Evolutionary conservation across 2,888 invertebrate species (phyloP).

Genomic region (Epinotia nisella): DNA sequence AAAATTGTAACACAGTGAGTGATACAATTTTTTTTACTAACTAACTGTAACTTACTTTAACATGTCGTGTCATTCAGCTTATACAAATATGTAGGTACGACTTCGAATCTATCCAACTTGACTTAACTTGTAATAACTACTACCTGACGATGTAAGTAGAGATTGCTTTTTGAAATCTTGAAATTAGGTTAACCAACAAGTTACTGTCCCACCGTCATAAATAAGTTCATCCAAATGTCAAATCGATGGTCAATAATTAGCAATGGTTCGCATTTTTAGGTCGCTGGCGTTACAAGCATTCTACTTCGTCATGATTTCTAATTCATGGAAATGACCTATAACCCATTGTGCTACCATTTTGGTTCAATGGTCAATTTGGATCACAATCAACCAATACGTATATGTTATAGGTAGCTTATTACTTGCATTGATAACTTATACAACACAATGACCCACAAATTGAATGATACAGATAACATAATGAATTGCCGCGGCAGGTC

Average conservation of each 20-base stretch:
- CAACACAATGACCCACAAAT: conserved; percentile 35
- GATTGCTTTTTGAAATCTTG: neutral
- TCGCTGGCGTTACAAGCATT: conserved; percentile 45
- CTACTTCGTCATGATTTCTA: conserved; percentile 59
- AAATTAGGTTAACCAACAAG: conserved; percentile 5
- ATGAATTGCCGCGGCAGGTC: conserved; percentile 19
- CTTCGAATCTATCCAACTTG: neutral
- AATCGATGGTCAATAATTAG: conserved; percentile 38
- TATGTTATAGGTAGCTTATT: neutral
- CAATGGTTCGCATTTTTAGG: conserved; percentile 49
- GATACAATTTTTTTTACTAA: no score
- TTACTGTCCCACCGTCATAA: conserved; percentile 6
- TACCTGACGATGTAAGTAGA: neutral
- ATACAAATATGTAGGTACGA: no score
- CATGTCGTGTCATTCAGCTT: no score
- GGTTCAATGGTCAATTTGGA: conserved; percentile 28
- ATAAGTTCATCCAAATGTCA: conserved; percentile 31
- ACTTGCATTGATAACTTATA: conserved; percentile 35
- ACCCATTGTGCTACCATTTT: conserved; percentile 24
- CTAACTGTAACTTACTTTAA: no score
- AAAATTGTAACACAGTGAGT: no score
- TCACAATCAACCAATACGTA: neutral
- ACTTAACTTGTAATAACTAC: neutral
- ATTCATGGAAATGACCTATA: conserved; percentile 53
- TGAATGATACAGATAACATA: conserved; percentile 29